These are phyloP conservation scores for Linurgus olivaceus DNA, from an alignment of 2,797 vertebrate genomes.

Conservation along the genomic window DNA sequence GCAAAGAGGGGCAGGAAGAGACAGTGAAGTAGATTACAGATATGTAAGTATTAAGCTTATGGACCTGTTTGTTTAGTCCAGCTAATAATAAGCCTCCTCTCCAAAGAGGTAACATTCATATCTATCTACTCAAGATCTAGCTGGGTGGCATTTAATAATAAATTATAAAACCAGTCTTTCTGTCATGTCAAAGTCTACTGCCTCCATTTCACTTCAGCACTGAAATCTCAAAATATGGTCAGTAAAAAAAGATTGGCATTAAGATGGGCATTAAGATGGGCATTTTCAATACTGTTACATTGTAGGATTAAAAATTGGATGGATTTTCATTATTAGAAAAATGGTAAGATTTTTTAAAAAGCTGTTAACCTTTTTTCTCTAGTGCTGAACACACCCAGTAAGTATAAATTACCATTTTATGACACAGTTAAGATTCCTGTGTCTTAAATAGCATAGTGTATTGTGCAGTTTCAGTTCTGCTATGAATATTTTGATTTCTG, in stretches of 20 bases:
- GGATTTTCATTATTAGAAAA: background rate
- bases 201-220: background rate
- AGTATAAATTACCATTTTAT: background rate
- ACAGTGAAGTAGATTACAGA: background rate
- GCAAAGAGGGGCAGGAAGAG: background rate
- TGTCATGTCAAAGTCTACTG: background rate
- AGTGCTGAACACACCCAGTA: background rate
- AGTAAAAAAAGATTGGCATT: background rate
- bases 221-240: background rate
- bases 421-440: background rate
- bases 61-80: background rate
- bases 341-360: background rate
- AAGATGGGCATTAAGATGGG: background rate
- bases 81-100: background rate
- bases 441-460: background rate
- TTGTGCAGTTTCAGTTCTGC: background rate
- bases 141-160: background rate
- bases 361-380: background rate
- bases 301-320: background rate
- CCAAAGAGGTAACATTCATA: background rate
- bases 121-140: background rate
- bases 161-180: background rate
- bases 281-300: background rate
- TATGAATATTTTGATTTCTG: background rate
- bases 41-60: background rate